These are phyloP conservation scores for Mus spretus DNA, from an alignment of 2,797 vertebrate species.

Conservation along the genomic window DNA sequence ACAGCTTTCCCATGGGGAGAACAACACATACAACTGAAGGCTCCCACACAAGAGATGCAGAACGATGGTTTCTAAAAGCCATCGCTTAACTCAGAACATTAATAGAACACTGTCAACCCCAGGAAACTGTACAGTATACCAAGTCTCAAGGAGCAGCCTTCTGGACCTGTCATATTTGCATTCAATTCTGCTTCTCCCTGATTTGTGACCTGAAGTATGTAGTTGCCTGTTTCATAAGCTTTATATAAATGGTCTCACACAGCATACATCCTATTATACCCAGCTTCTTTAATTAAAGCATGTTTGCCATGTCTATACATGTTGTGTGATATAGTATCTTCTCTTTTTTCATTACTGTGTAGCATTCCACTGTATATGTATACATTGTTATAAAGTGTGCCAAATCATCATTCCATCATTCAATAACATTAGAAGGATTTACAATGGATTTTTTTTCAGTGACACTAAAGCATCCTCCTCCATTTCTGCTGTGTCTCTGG, in stretches of 20 bases:
- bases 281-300: not conserved
- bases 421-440: constrained; percentile 18
- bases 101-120: not conserved
- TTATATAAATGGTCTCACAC: not conserved
- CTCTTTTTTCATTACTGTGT: not conserved
- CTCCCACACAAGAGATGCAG: not conserved
- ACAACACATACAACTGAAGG: not conserved
- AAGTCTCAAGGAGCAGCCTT: not conserved
- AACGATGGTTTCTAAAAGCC: not conserved
- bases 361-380: not conserved
- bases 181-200: not conserved
- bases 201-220: not conserved
- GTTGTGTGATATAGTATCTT: not conserved
- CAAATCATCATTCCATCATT: not conserved
- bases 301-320: not conserved
- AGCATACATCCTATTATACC: not conserved
- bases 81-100: not conserved
- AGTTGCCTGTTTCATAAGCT: not conserved
- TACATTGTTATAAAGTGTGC: not conserved
- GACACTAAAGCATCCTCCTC: not conserved
- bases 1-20: not conserved
- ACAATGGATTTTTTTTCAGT: not conserved
- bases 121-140: not conserved
- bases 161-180: not conserved
- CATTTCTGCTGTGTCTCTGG: not conserved